phyloP scores from a whole-genome alignment of 2,113 vertebrate genomes.

The Natator depressus region DNA sequence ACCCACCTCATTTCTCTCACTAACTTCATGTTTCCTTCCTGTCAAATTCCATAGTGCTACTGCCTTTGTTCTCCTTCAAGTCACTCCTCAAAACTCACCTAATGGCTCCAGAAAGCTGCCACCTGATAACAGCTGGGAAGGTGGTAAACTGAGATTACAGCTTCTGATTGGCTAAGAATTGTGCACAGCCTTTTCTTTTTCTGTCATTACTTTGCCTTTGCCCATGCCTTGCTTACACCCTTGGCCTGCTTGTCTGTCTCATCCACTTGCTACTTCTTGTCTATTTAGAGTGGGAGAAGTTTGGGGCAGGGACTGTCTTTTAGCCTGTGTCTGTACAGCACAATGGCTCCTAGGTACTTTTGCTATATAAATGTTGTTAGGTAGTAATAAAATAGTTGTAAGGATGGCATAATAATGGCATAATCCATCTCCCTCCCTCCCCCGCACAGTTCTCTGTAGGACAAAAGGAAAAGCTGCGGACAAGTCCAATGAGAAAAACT shows the following conservation, averaged over 20 bases:
- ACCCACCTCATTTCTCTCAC: not conserved
- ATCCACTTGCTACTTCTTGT: fast-evolving
- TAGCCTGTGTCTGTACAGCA: fast-evolving
- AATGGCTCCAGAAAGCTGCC: not conserved
- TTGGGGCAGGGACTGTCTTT: not conserved
- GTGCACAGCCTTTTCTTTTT: not conserved
- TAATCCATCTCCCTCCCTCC: not conserved
- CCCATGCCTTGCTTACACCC: not conserved
- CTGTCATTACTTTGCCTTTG: not conserved
- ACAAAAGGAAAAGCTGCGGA: not conserved
- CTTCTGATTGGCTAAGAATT: not conserved
- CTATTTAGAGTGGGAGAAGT: not conserved
- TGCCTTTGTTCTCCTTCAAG: not conserved
- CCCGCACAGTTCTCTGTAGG: not conserved
- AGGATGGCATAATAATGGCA: not conserved
- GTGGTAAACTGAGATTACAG: not conserved
- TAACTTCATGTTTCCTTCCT: not conserved
- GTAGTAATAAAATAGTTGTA: not conserved
- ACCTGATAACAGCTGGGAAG: not conserved
- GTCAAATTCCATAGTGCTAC: not conserved
- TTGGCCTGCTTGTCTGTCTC: not conserved
- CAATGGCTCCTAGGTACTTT: not conserved
- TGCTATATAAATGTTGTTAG: not conserved
- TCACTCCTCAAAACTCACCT: fast-evolving
- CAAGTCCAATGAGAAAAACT: fast-evolving